phyloP scores from a whole-genome alignment of 1,140 invertebrate species.

The Oncopeltus fasciatus region DNA sequence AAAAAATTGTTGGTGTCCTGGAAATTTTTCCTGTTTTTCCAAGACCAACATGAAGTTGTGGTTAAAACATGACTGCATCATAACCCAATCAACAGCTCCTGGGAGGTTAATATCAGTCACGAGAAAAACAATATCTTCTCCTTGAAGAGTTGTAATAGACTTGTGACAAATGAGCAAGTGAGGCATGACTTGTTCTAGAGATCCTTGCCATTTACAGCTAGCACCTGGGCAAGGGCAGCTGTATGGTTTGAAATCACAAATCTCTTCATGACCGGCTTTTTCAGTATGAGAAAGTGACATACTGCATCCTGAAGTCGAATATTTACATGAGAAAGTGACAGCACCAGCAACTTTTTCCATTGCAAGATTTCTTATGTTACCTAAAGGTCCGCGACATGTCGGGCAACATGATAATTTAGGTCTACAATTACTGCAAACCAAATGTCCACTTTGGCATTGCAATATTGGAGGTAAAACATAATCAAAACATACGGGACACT shows the following conservation, averaged over 20 bases:
- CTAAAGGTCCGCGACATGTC: conserved; percentile 88
- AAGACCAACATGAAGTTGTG: conserved; percentile 98
- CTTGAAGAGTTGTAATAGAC: conserved; percentile 93
- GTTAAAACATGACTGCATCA: conserved; percentile 99
- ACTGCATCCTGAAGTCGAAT: conserved; percentile 87
- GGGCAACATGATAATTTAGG: conserved; percentile 94
- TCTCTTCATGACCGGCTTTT: conserved; percentile 95
- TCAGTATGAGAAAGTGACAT: conserved; percentile 87
- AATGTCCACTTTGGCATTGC: conserved; percentile 75
- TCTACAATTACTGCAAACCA: conserved; percentile 87
- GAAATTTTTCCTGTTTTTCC: conserved; percentile 97
- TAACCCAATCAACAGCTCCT: conserved; percentile 99
- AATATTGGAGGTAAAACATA: conserved; percentile 94
- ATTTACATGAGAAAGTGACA: conserved; percentile 97
- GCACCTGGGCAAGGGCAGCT: conserved; percentile 96
- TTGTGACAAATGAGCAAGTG: conserved; percentile 96
- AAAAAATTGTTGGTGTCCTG: conserved; percentile 97
- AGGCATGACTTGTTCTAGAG: conserved; percentile 91
- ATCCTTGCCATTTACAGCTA: conserved; percentile 97
- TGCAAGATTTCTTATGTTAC: conserved; percentile 91
- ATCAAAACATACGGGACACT: conserved; percentile 99
- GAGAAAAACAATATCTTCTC: conserved; percentile 90
- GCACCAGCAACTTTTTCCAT: conserved; percentile 99
- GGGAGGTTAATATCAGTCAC: conserved; percentile 98
- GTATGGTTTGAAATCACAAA: conserved; percentile 93